Base-by-base conservation (phyloP, 92 coral and sea anemone genomes). In the Parazoanthus swiftii region DNA sequence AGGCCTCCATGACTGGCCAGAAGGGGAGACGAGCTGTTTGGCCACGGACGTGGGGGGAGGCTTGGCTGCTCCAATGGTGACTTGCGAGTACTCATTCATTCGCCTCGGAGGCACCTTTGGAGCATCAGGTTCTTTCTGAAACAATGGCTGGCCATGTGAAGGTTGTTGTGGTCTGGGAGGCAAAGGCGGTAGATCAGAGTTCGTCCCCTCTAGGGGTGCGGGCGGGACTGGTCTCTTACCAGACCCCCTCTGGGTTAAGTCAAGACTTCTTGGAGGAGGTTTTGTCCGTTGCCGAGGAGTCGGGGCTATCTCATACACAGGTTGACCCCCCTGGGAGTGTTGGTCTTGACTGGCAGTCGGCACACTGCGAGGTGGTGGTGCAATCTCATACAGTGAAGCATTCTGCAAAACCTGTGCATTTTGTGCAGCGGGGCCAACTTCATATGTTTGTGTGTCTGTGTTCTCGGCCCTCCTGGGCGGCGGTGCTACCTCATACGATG, bases 281-380 rank as follows among this genome's bases (percentile, higher is more conserved):
- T 92, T 92, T 3, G 89, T 80, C 5, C 82, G 90, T 16, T 88
- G 91, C 66, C 94, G 39, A 16, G 96, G 98, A 4, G 98, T 93
- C 1, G 99, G 99, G 78, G 96, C 96, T 23, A 95, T 91, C 90
- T 96, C 99, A 72, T 94, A 94, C 7, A 89, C 89, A 44, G 91
- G 78, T 25, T 82, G 71, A 82, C 90, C 76, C 79, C 78, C 89
- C 14, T 48, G 15, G 85, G 85, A 80, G 74, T 87, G 89, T 23
- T 89, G 90, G 83, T 85, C 82, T 81, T 66, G 59, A 77, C 63
- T 43, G 25, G 81, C 75, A 74, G 81, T 72, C 77, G 78, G 56
- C 20, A 37, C 63, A 23, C 81, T 67, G 13, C 84, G 89, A 4
- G 94, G 87, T 1, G 92, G 88, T 5, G 98, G 98, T 5, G 93